These are phyloP conservation scores for Ametastegia equiseti DNA, from an alignment of 2,888 invertebrate genomes.

Conservation along the genomic window DNA sequence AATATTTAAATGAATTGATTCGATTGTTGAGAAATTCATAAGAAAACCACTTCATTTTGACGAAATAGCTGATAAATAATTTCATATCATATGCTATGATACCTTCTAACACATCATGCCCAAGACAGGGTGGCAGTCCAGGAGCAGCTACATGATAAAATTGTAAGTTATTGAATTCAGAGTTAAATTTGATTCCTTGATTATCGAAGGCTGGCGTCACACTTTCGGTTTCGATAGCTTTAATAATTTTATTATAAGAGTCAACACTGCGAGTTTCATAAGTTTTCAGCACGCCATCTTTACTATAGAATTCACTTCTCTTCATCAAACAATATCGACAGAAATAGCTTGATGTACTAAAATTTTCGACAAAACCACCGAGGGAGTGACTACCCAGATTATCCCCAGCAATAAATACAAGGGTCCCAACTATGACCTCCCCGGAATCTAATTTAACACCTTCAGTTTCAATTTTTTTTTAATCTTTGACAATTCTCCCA, in stretches of 20 bases:
- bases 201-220: not conserved
- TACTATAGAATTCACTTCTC: slow-evolving; percentile 35
- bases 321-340: slow-evolving; percentile 48
- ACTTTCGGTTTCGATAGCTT: not conserved
- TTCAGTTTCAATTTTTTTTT: slow-evolving; percentile 41
- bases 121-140: slow-evolving; percentile 63
- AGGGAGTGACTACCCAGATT: slow-evolving; percentile 47
- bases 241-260: not conserved
- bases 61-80: slow-evolving; percentile 57
- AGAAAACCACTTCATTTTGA: slow-evolving; percentile 51
- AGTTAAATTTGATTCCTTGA: slow-evolving; percentile 44
- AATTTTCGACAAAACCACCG: slow-evolving; percentile 51
- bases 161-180: slow-evolving; percentile 14
- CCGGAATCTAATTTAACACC: slow-evolving; percentile 23
- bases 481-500: slow-evolving; percentile 46
- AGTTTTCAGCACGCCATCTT: slow-evolving; percentile 5
- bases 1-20: slow-evolving; percentile 48
- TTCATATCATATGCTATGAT: slow-evolving; percentile 58
- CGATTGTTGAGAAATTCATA: slow-evolving; percentile 20
- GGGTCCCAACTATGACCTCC: too few relatives aligned
- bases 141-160: slow-evolving; percentile 43
- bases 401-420: too few relatives aligned
- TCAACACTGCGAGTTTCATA: slow-evolving; percentile 1
- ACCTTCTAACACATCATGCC: slow-evolving; percentile 59
- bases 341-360: slow-evolving; percentile 43